These are phyloP conservation scores for Pogona vitticeps DNA, from an alignment of 2,113 vertebrate species.

Conservation along the genomic window DNA sequence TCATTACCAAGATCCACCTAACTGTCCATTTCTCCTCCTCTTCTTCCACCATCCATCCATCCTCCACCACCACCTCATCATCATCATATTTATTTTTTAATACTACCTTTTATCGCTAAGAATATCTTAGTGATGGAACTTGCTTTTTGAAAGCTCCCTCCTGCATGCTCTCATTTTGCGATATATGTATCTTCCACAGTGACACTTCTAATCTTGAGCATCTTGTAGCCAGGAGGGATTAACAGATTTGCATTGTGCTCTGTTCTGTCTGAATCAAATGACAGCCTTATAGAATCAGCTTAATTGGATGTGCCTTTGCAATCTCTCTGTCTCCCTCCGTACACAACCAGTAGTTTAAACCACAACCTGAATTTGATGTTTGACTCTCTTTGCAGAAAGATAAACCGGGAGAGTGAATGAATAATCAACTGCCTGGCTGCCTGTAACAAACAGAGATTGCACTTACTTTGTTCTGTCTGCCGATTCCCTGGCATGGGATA, in stretches of 20 bases:
- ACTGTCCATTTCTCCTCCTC: no score
- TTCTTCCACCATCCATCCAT: no score
- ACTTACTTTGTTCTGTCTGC: not conserved
- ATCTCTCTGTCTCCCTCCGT: not conserved
- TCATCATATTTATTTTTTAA: not conserved
- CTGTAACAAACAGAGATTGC: not conserved
- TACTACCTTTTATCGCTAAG: not conserved
- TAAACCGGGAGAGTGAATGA: not conserved
- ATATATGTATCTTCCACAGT: not conserved
- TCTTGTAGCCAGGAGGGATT: not conserved
- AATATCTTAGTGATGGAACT: not conserved
- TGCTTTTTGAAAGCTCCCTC: not conserved
- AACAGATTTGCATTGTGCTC: not conserved
- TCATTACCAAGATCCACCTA: not conserved
- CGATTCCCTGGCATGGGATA: not conserved
- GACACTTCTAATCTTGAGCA: not conserved
- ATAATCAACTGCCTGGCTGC: not conserved
- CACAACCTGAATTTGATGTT: not conserved
- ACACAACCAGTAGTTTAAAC: not conserved
- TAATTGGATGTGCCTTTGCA: accelerated
- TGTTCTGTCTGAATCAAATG: not conserved
- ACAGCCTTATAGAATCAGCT: not conserved
- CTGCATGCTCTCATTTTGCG: not conserved
- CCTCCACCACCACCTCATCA: not conserved
- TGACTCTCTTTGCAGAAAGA: not conserved